These are phyloP conservation scores for Choreutis nemorana DNA, from an alignment of 2,888 invertebrate genomes.

Conservation along the genomic window DNA sequence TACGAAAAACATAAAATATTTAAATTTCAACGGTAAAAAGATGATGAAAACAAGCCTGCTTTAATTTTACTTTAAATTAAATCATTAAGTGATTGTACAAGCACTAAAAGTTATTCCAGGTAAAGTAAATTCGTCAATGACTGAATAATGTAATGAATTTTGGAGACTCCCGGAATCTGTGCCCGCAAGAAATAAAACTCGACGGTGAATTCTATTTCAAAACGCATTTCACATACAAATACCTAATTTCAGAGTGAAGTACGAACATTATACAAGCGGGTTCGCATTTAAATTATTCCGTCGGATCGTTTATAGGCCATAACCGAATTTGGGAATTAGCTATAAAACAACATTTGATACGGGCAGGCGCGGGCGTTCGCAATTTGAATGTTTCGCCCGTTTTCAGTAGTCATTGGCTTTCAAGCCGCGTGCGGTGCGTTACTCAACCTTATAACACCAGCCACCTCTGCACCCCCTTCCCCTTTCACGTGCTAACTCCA, in stretches of 20 bases:
- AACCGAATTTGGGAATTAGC: constrained; percentile 67
- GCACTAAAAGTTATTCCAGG: constrained; percentile 9
- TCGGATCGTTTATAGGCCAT: constrained; percentile 67
- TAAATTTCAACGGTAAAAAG: too few relatives aligned
- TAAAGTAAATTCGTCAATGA: constrained; percentile 11
- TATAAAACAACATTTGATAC: constrained; percentile 68
- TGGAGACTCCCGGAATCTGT: constrained; percentile 16
- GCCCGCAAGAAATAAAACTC: constrained; percentile 46
- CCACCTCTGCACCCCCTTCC: constrained; percentile 16
- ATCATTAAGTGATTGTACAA: constrained; percentile 7
- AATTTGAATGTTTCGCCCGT: constrained; percentile 62
- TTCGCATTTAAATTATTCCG: constrained; percentile 66
- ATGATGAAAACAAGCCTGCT: too few relatives aligned
- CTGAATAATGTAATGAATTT: constrained; percentile 21
- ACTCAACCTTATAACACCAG: constrained; percentile 28
- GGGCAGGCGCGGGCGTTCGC: constrained; percentile 61
- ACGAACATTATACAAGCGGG: constrained; percentile 63
- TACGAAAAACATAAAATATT: too few relatives aligned
- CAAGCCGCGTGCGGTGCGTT: constrained; percentile 50
- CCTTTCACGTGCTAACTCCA: constrained; percentile 6
- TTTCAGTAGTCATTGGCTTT: constrained; percentile 52
- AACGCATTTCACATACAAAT: constrained; percentile 67
- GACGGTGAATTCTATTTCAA: constrained; percentile 52
- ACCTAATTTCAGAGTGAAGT: constrained; percentile 63
- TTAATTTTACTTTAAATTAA: constrained; percentile 6